Percentiles rank a stretch among this genome's conserved stretches.
Conservation (phyloP, 2,113 vertebrate genomes). For the Lipophrys pholis region DNA sequence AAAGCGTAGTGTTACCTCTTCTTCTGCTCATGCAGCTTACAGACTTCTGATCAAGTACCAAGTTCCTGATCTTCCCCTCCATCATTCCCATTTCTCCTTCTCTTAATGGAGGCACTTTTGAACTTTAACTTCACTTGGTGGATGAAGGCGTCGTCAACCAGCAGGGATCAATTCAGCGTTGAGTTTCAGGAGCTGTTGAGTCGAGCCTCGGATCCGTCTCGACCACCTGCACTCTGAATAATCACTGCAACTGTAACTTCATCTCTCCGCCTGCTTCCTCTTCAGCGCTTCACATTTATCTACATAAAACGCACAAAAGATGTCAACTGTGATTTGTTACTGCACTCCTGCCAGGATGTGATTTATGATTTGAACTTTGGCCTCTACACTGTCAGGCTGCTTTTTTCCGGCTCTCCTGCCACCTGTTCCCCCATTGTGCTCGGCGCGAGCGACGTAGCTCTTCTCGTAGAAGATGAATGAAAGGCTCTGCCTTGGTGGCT, state of each 20-base stretch:
- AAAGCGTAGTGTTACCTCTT: too few relatives aligned
- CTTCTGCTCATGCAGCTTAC: too few relatives aligned
- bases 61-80: too few relatives aligned
- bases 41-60: too few relatives aligned
- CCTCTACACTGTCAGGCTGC: conserved; percentile 27
- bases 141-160: background rate
- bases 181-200: background rate
- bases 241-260: background rate
- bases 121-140: background rate
- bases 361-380: conserved; percentile 51
- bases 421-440: conserved; percentile 58
- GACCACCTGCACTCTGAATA: background rate
- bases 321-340: conserved; percentile 37
- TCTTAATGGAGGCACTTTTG: too few relatives aligned
- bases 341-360: conserved; percentile 5
- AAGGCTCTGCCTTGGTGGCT: conserved; percentile 28
- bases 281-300: conserved; percentile 16
- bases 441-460: conserved; percentile 18
- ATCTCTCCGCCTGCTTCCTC: background rate
- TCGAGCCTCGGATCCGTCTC: background rate
- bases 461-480: conserved; percentile 40
- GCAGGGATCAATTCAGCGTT: background rate
- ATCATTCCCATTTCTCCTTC: too few relatives aligned
- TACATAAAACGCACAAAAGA: conserved; percentile 40
- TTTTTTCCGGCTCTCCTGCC: conserved; percentile 22